These are phyloP conservation scores for Cantharis flavilabris DNA, from an alignment of 2,888 invertebrate species.

Conservation along the genomic window DNA sequence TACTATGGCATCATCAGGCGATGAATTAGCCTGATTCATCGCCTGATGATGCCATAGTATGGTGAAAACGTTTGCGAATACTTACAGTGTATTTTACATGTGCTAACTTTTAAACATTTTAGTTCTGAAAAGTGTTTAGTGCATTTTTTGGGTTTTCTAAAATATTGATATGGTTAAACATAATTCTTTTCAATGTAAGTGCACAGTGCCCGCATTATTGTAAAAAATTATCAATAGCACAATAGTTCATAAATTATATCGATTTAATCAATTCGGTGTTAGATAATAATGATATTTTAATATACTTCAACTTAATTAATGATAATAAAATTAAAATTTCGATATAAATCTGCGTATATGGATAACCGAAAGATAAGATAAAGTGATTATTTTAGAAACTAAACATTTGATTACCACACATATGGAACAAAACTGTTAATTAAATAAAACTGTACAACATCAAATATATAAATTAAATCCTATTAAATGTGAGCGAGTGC, in stretches of 20 bases:
- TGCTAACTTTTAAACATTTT: too few species aligned
- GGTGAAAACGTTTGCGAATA: too few species aligned
- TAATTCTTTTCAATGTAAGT: background rate
- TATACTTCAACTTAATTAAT: background rate
- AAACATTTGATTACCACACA: background rate
- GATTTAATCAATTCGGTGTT: background rate
- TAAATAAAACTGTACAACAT: background rate
- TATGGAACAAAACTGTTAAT: background rate
- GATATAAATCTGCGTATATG: background rate
- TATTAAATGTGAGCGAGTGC: background rate
- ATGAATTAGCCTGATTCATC: too few species aligned
- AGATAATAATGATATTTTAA: background rate
- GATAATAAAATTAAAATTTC: background rate
- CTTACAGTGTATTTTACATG: too few species aligned
- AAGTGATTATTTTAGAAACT: background rate
- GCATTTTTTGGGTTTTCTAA: too few species aligned
- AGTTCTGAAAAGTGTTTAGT: too few species aligned
- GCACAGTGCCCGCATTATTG: background rate
- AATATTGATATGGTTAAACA: too few species aligned
- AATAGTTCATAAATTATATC: background rate
- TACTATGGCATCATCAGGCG: too few species aligned
- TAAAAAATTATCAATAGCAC: background rate
- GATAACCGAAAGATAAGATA: background rate
- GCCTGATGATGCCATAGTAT: too few species aligned
- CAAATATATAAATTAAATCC: background rate